These are phyloP conservation scores for Drusus annulatus DNA, from an alignment of 1,140 invertebrate genomes.

Conservation along the genomic window DNA sequence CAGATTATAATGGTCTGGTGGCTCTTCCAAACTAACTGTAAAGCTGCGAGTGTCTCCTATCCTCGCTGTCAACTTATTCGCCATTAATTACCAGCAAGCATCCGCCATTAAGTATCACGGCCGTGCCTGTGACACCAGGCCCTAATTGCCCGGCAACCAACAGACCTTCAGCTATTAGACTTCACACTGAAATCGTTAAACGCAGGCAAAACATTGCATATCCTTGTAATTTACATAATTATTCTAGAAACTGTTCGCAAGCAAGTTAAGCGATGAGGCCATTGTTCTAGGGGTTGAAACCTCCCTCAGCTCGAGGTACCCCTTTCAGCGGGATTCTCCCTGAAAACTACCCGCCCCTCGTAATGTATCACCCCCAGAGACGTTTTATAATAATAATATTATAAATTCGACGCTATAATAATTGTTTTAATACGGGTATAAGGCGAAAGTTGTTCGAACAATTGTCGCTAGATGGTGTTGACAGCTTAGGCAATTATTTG, in stretches of 20 bases:
- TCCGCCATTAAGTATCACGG: no score
- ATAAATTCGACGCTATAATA: constrained; percentile 53
- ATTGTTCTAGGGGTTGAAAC: constrained; percentile 22
- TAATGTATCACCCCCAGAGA: constrained; percentile 25
- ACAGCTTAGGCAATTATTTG: constrained; percentile 17
- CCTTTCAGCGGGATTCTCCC: constrained; percentile 13
- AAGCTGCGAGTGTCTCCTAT: no score
- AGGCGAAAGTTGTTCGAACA: constrained; percentile 56
- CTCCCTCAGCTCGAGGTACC: neutral
- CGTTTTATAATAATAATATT: constrained; percentile 48
- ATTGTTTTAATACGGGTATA: constrained; percentile 59
- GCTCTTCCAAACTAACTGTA: no score
- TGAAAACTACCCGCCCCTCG: neutral
- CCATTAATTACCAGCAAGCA: no score
- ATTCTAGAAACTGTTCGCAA: constrained; percentile 26
- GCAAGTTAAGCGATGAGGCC: constrained; percentile 31
- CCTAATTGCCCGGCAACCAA: no score
- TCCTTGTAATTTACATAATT: constrained; percentile 47
- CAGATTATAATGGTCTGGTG: no score
- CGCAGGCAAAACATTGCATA: constrained; percentile 42
- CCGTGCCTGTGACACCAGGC: no score
- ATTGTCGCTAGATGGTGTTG: constrained; percentile 46
- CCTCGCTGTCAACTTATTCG: no score
- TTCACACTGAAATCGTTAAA: constrained; percentile 27
- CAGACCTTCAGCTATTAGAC: neutral